Evolutionary conservation across 2,797 vertebrate genomes (phyloP).

Genomic region (Loris lydekkerianus): DNA sequence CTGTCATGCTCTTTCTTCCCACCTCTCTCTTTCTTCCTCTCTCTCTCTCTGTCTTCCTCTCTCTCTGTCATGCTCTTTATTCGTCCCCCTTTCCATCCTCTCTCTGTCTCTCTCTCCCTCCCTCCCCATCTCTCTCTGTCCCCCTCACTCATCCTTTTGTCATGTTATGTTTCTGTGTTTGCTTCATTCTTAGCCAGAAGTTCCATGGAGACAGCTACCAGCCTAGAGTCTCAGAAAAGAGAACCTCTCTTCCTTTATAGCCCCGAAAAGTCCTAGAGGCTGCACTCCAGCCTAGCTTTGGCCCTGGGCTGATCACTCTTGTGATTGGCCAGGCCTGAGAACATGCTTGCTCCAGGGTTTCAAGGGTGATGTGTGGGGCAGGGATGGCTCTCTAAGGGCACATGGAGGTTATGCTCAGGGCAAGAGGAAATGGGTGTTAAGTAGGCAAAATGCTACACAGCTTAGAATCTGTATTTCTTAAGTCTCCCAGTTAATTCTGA

Average conservation of each 20-base stretch:
- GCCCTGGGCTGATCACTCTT: not conserved
- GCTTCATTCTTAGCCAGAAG: conserved; percentile 1
- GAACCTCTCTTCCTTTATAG: not conserved
- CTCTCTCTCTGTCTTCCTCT: not conserved
- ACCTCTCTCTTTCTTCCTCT: too few species aligned
- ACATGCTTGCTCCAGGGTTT: not conserved
- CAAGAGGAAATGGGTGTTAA: not conserved
- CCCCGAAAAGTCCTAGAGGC: not conserved
- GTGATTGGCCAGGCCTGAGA: not conserved
- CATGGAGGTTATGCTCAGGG: not conserved
- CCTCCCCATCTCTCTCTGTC: not conserved
- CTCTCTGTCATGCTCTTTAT: not conserved
- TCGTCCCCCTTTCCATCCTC: not conserved
- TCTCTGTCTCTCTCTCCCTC: not conserved
- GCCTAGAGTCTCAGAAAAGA: not conserved
- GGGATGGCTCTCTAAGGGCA: not conserved
- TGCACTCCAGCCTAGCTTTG: not conserved
- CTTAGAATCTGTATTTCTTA: not conserved
- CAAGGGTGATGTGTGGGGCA: too few species aligned
- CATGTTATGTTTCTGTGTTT: not conserved
- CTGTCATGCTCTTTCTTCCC: too few species aligned
- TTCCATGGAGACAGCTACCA: conserved; percentile 39
- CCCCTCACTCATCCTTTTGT: not conserved
- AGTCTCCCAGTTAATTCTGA: not conserved
- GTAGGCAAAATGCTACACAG: fast-evolving